Evolutionary conservation across 2,113 vertebrate genomes (phyloP).

Genomic region (Daphoenositta chrysoptera): DNA sequence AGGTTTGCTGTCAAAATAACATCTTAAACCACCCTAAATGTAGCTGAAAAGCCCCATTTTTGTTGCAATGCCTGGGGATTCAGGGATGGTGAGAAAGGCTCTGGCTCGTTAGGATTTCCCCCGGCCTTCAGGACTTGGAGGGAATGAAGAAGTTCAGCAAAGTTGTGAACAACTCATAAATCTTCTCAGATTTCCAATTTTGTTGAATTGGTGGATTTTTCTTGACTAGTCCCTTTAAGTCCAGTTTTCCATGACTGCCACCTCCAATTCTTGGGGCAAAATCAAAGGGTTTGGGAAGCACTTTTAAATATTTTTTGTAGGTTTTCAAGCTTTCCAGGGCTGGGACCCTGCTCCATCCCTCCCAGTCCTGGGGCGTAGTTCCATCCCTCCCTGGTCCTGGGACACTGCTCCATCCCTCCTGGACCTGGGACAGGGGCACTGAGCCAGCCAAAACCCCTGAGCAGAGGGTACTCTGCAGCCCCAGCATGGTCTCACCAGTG

Average conservation of each 20-base stretch:
- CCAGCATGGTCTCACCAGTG: neutral
- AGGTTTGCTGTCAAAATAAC: neutral
- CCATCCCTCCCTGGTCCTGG: neutral
- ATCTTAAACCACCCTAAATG: neutral
- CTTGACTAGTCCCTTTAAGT: neutral
- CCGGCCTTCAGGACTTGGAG: neutral
- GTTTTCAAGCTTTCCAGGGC: neutral
- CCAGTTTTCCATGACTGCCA: neutral
- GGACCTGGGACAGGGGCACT: neutral
- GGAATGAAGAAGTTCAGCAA: neutral
- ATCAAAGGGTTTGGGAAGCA: neutral
- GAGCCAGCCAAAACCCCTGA: neutral
- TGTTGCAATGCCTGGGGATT: neutral
- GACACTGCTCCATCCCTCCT: neutral
- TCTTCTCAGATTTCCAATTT: neutral
- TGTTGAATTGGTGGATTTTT: neutral
- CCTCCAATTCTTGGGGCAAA: neutral
- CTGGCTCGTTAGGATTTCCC: neutral
- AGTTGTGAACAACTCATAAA: neutral
- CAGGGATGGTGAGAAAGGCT: neutral
- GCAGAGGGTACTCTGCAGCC: neutral
- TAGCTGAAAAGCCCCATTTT: neutral
- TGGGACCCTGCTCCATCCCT: neutral
- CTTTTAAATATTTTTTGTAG: neutral
- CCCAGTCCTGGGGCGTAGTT: neutral